A percentile compares a stretch with the other conserved stretches of the same genome.
Conservation (phyloP, 1,140 invertebrate species). For the Drosophila trapezifrons region DNA sequence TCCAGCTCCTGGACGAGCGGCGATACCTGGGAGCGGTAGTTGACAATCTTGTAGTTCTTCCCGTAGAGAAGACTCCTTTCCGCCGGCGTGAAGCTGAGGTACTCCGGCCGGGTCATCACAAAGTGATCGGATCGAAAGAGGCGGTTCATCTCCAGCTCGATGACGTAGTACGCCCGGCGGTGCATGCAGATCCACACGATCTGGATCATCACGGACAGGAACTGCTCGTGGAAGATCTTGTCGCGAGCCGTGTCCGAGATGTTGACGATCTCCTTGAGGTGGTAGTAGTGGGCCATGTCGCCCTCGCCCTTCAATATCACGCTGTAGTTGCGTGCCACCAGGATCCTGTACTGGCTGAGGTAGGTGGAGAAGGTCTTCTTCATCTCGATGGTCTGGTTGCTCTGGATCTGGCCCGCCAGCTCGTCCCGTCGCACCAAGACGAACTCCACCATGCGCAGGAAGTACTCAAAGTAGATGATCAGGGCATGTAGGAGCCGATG, state of each 20-base stretch:
- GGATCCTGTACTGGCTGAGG: conserved; percentile 69
- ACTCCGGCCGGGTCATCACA: conserved; percentile 37
- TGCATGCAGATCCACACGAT: conserved; percentile 77
- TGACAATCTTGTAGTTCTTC: conserved; percentile 57
- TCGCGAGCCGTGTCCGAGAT: conserved; percentile 69
- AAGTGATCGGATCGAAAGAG: conserved; percentile 80
- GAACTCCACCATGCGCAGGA: conserved; percentile 72
- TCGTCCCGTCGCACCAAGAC: conserved; percentile 75
- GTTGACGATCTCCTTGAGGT: conserved; percentile 62
- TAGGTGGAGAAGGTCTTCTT: conserved; percentile 70
- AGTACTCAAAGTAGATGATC: conserved; percentile 81
- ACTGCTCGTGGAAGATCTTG: conserved; percentile 68
- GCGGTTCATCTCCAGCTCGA: conserved; percentile 77
- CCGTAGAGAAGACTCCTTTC: conserved; percentile 73
- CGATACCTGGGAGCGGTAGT: conserved; percentile 72
- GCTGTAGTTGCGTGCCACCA: conserved; percentile 77
- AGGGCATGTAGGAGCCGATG: conserved; percentile 68
- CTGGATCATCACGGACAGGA: conserved; percentile 67
- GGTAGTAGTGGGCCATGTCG: conserved; percentile 64
- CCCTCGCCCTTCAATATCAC: conserved; percentile 65
- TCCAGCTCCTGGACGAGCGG: conserved; percentile 70
- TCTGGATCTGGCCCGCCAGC: conserved; percentile 68
- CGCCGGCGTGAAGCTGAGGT: conserved; percentile 49
- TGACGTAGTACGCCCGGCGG: conserved; percentile 66
- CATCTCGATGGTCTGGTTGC: conserved; percentile 66